Evolutionary conservation across 2,888 invertebrate species (phyloP), one percentile per base, ranked within the genome.

Genomic region (Amphipyra berbera): DNA sequence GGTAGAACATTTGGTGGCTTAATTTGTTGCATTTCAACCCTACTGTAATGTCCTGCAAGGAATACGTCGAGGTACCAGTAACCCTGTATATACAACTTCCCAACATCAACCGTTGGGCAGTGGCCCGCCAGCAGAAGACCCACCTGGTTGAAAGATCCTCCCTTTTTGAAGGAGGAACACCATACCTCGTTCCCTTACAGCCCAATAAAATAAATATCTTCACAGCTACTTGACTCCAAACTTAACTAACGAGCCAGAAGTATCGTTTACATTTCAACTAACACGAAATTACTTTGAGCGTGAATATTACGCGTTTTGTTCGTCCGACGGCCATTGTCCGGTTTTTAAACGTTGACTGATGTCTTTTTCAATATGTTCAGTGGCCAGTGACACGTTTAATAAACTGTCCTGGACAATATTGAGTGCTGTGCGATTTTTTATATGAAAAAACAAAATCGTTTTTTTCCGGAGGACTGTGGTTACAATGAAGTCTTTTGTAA

Each of bases 351-450:
- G 14, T 15, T 53, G 45, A 46, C 13, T 53, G 58, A 68, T 58
- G 53, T 53, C 59, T 48, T 13, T 37, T 21, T 6, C 41, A 30
- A 53, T 53, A 68, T 65, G 72, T 49, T 65, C 9, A 30, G 14
- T 7, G 41, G n/a, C 9, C 21, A 68, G n/a, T 40, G 53, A 72
- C 41, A 40, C 53, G 41, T 53, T 65, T 49, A 50, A 68, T 68
- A 42, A 50, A 68, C 27, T 42, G 37, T 6, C 41, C 41, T 37
- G 13, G 35, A 56, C 38, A 56, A 52, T 63, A 63, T 63, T 52
- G 56, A 44, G 13, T 30, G 38, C 30, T 13, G 10, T 15, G 58
- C 47, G 27, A 52, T 60, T 35, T 46, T 68, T 48, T 66, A n/a
- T 58, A 46, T 33, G n/a, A 46, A 21, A 44, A 68, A 59, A 21